Percentiles rank a stretch among this genome's conserved stretches.
phyloP scores from a whole-genome alignment of 2,888 invertebrate species.

The Cacoxenus indagator region DNA sequence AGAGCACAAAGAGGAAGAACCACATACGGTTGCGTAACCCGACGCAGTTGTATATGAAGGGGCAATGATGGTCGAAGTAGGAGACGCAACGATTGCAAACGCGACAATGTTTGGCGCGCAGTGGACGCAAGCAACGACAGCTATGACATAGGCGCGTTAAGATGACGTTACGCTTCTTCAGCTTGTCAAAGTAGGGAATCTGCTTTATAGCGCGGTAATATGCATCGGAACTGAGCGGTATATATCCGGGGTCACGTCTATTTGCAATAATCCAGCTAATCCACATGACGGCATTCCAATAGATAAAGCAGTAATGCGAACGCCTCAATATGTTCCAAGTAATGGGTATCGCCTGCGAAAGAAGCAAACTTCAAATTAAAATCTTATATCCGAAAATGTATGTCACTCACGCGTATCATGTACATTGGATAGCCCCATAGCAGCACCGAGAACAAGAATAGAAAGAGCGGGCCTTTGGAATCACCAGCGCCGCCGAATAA shows the following conservation, averaged over 20 bases:
- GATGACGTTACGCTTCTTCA: slow-evolving; percentile 88
- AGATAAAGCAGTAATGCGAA: slow-evolving; percentile 91
- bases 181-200: slow-evolving; percentile 93
- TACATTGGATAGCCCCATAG: slow-evolving; percentile 97
- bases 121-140: slow-evolving; percentile 87
- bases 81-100: slow-evolving; percentile 91
- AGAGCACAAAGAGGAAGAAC: slow-evolving; percentile 92
- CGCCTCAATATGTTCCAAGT: slow-evolving; percentile 91
- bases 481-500: slow-evolving; percentile 92
- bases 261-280: slow-evolving; percentile 91
- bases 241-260: slow-evolving; percentile 89
- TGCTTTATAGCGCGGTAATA: slow-evolving; percentile 92
- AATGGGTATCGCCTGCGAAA: slow-evolving; percentile 82
- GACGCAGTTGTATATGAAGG: slow-evolving; percentile 95
- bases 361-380: background rate
- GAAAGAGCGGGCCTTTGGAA: slow-evolving; percentile 87
- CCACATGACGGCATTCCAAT: slow-evolving; percentile 95
- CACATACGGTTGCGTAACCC: slow-evolving; percentile 92
- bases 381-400: background rate
- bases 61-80: slow-evolving; percentile 95
- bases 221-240: slow-evolving; percentile 89
- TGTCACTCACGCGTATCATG: slow-evolving; percentile 78
- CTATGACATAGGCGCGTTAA: slow-evolving; percentile 90
- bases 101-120: slow-evolving; percentile 92
- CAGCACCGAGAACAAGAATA: slow-evolving; percentile 87